Conservation (phyloP, 2,888 invertebrate species). For the Agriopis aurantiaria region DNA sequence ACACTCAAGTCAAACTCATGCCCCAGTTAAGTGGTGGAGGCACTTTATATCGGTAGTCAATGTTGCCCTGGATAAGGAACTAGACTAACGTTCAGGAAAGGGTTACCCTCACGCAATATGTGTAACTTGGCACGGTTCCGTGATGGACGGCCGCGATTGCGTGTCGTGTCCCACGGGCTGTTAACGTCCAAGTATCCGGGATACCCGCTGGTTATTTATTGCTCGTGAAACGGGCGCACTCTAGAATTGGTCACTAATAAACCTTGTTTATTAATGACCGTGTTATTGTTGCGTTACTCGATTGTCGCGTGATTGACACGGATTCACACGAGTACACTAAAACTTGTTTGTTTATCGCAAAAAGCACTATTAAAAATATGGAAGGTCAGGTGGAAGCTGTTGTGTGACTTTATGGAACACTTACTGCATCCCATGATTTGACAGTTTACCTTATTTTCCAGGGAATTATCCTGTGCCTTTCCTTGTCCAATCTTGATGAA, state of each 20-base stretch:
- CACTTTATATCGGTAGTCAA: neutral
- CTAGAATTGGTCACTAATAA: conserved; percentile 55
- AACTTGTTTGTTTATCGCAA: conserved; percentile 7
- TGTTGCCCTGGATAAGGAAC: conserved; percentile 37
- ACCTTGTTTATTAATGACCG: conserved; percentile 56
- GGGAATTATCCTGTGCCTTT: no score
- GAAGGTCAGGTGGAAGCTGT: neutral
- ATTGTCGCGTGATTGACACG: conserved; percentile 42
- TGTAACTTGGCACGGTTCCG: conserved; percentile 60
- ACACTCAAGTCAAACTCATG: no score
- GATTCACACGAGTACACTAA: neutral
- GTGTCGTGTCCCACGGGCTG: conserved; percentile 56
- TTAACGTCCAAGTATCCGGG: conserved; percentile 61
- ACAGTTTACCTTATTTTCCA: no score
- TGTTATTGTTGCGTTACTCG: conserved; percentile 43
- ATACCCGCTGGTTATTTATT: conserved; percentile 69
- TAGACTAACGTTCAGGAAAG: conserved; percentile 31
- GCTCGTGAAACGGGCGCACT: conserved; percentile 52
- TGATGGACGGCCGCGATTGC: conserved; percentile 58
- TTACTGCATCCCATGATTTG: no score
- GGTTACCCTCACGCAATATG: conserved; percentile 52
- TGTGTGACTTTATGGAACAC: neutral
- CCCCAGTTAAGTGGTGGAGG: no score
- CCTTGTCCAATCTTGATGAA: no score
- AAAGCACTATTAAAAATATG: neutral